Conservation (phyloP, 2,113 vertebrate species). For the Solea solea region DNA sequence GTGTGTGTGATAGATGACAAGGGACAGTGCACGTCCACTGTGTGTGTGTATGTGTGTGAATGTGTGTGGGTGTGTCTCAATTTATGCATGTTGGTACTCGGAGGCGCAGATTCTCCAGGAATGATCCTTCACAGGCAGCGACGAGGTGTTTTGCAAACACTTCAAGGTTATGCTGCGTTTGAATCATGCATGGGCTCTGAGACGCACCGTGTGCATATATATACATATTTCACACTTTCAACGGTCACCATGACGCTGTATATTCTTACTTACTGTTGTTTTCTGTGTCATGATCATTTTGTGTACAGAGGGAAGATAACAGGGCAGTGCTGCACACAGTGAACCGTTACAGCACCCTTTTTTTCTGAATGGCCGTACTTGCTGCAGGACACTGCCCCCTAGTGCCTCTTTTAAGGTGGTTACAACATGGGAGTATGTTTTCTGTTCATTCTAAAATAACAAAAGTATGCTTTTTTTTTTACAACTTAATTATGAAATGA, state of each 20-base stretch:
- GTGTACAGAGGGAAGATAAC: slow-evolving; percentile 16
- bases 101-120: slow-evolving; percentile 29
- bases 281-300: slow-evolving; percentile 35
- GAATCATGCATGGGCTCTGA: not conserved
- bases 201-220: slow-evolving; percentile 1
- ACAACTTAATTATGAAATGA: not conserved
- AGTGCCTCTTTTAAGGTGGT: slow-evolving; percentile 30
- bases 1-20: slow-evolving; percentile 40
- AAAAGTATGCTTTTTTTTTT: not conserved
- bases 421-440: not conserved
- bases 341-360: slow-evolving; percentile 40
- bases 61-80: slow-evolving; percentile 73
- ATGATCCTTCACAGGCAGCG: slow-evolving; percentile 13
- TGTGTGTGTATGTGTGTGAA: slow-evolving; percentile 73
- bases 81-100: slow-evolving; percentile 64
- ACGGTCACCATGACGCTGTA: not conserved
- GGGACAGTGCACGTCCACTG: slow-evolving; percentile 48
- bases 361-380: slow-evolving; percentile 51
- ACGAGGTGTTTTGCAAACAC: slow-evolving; percentile 27
- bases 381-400: slow-evolving; percentile 66
- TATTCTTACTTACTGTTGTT: slow-evolving; percentile 39
- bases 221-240: too few species aligned
- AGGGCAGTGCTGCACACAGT: slow-evolving; percentile 44
- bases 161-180: slow-evolving; percentile 37
- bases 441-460: not conserved